These are phyloP conservation scores for Stomatorhinus ivindoensis DNA, from an alignment of 2,113 vertebrate species.

Conservation along the genomic window DNA sequence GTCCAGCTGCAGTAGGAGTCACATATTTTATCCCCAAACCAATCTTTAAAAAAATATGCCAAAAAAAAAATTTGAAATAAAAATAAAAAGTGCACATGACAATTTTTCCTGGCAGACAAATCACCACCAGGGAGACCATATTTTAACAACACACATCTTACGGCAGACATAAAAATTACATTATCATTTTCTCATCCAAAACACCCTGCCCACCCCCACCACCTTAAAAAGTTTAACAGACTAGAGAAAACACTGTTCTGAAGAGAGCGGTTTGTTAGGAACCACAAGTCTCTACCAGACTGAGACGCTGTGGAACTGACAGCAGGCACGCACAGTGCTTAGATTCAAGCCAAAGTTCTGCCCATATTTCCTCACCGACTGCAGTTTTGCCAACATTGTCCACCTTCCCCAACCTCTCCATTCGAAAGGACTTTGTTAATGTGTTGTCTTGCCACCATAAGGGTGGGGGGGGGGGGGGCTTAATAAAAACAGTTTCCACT, in stretches of 20 bases:
- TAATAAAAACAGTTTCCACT: conserved; percentile 36
- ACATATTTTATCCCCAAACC: conserved; percentile 5
- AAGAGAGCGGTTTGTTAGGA: neutral
- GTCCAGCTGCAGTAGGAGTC: conserved; percentile 50
- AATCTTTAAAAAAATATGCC: neutral
- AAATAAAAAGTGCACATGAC: conserved; percentile 7
- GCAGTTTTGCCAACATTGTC: neutral
- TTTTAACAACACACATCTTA: neutral
- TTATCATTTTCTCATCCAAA: neutral
- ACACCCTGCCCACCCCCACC: neutral
- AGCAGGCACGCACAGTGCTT: neutral
- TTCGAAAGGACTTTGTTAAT: neutral
- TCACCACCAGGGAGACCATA: neutral
- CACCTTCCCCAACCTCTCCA: neutral
- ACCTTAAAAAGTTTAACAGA: neutral
- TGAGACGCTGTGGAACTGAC: neutral
- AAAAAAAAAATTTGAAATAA: neutral
- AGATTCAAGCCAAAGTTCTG: neutral
- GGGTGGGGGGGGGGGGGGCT: conserved; percentile 32
- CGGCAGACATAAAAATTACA: neutral
- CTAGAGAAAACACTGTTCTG: neutral
- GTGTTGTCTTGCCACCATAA: conserved; percentile 15
- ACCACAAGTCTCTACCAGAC: neutral
- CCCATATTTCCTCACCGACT: neutral
- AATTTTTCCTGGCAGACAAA: neutral